phyloP scores from a whole-genome alignment of 2,888 invertebrate genomes.

The Hecatera dysodea region DNA sequence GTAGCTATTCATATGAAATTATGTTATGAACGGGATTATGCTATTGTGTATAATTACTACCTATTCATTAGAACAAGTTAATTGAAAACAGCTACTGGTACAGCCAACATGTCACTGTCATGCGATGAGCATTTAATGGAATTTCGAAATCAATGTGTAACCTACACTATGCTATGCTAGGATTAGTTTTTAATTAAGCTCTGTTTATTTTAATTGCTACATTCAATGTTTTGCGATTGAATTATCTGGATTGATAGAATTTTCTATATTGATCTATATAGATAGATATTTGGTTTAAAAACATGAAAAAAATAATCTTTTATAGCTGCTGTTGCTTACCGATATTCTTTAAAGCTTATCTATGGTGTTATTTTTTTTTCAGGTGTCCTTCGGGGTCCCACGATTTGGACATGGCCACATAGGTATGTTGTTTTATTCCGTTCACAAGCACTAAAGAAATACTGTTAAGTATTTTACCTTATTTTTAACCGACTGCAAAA shows the following conservation, averaged over 20 bases:
- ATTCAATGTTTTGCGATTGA: not conserved
- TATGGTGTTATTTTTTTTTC: slow-evolving; percentile 25
- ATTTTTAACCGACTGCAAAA: too few relatives aligned
- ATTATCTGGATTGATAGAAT: too few relatives aligned
- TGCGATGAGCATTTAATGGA: not conserved
- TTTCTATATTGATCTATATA: too few relatives aligned
- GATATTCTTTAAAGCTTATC: not conserved
- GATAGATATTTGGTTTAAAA: too few relatives aligned
- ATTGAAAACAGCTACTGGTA: not conserved
- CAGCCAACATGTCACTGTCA: not conserved
- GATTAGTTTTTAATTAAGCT: not conserved
- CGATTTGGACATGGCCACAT: slow-evolving; percentile 11
- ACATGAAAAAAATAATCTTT: too few relatives aligned
- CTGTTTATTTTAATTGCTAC: not conserved
- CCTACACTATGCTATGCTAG: too few relatives aligned
- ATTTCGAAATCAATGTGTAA: not conserved
- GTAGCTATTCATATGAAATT: not conserved
- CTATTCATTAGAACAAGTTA: not conserved
- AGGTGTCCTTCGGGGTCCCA: slow-evolving; percentile 21
- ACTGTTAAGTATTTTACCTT: too few relatives aligned
- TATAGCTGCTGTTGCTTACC: too few relatives aligned
- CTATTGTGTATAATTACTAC: not conserved
- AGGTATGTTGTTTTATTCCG: slow-evolving; percentile 38
- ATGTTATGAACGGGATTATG: not conserved
- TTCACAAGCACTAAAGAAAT: not conserved